These are phyloP conservation scores for Hippoglossus stenolepis DNA, from an alignment of 2,113 vertebrate genomes.

Conservation along the genomic window DNA sequence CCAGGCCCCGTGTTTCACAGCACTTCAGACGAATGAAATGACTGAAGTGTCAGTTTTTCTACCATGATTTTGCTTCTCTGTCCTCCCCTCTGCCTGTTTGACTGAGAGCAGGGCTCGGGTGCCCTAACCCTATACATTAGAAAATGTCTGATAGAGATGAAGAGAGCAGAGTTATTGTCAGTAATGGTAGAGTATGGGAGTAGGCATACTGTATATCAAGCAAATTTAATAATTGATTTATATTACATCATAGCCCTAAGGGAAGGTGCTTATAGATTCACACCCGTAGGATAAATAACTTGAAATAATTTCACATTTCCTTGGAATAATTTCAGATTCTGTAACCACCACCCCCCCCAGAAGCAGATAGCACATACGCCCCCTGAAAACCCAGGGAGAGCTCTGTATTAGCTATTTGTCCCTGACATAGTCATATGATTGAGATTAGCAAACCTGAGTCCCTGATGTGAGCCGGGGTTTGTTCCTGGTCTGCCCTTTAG, in stretches of 20 bases:
- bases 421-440: conserved; percentile 62
- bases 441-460: conserved; percentile 51
- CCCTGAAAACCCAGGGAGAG: background rate
- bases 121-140: background rate
- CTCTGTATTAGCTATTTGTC: conserved; percentile 31
- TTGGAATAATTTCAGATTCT: background rate
- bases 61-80: background rate
- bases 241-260: background rate
- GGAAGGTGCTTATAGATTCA: background rate
- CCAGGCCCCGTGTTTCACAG: background rate
- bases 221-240: too few species aligned
- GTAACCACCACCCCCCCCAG: background rate
- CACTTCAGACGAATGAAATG: background rate
- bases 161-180: too few species aligned
- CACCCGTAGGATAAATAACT: too few species aligned
- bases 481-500: conserved; percentile 18
- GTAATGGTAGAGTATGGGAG: too few species aligned
- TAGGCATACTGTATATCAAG: too few species aligned
- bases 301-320: background rate
- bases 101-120: background rate
- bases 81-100: background rate
- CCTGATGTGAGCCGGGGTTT: conserved; percentile 36
- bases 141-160: too few species aligned
- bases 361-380: background rate
- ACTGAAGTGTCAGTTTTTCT: background rate